Evolutionary conservation across 2,113 vertebrate genomes (phyloP).

Genomic region (Gracilinanus agilis): DNA sequence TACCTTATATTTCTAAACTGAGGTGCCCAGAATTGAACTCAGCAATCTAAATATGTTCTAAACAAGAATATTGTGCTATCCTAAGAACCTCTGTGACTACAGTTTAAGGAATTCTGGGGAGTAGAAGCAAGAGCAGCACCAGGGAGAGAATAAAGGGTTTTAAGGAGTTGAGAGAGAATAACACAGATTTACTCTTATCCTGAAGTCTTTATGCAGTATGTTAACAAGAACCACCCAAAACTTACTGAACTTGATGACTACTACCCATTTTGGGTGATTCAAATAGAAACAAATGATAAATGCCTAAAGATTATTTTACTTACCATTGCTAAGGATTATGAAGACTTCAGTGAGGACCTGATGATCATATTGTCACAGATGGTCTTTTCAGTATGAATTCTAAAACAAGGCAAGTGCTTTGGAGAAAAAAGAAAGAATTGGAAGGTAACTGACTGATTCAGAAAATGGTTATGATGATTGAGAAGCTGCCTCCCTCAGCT

Average conservation of each 20-base stretch:
- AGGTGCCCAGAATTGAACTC: no score
- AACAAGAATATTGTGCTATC: no score
- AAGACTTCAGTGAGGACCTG: background rate
- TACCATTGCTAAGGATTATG: background rate
- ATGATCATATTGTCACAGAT: background rate
- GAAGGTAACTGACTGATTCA: background rate
- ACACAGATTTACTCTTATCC: background rate
- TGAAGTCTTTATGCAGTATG: background rate
- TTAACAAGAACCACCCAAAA: background rate
- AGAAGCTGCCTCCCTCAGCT: background rate
- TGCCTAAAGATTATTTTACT: no score
- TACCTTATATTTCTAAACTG: no score
- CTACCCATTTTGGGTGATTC: background rate
- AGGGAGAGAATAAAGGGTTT: background rate
- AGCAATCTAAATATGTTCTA: no score
- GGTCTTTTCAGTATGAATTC: background rate
- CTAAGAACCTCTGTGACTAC: background rate
- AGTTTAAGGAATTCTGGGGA: background rate
- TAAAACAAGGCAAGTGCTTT: background rate
- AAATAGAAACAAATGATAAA: background rate
- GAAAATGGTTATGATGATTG: background rate
- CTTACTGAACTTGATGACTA: background rate
- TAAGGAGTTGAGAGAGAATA: background rate
- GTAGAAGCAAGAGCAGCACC: background rate
- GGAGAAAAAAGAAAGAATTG: background rate